phyloP scores from a whole-genome alignment of 2,113 vertebrate species.

The Etia nguti region DNA sequence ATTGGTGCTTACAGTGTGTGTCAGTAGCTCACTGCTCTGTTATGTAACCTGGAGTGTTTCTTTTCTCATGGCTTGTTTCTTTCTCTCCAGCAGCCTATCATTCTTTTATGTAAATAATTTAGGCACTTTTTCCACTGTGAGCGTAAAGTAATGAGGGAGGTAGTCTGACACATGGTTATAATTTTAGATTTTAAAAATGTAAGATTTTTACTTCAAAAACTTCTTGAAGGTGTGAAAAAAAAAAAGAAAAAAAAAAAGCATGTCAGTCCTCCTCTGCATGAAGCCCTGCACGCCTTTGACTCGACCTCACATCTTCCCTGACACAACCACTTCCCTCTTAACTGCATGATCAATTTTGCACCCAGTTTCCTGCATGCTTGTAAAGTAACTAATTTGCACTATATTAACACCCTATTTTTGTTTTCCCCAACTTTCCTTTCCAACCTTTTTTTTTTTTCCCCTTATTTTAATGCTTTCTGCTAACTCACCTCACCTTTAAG shows the following conservation, averaged over 20 bases:
- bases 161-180: neutral
- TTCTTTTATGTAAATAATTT: constrained; percentile 46
- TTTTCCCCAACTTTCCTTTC: constrained; percentile 2
- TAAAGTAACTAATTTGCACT: constrained; percentile 69
- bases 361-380: constrained; percentile 55
- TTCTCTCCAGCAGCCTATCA: constrained; percentile 1
- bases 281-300: constrained; percentile 45
- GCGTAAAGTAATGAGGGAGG: neutral
- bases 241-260: neutral
- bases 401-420: constrained; percentile 63
- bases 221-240: neutral
- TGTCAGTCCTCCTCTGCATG: constrained; percentile 13
- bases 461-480: constrained; percentile 61
- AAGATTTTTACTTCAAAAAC: neutral
- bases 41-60: constrained; percentile 41
- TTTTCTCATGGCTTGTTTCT: constrained; percentile 21
- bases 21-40: constrained; percentile 42
- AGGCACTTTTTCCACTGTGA: neutral
- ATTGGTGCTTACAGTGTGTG: constrained; percentile 49
- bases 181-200: neutral
- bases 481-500: constrained; percentile 79
- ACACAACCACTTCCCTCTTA: constrained; percentile 51
- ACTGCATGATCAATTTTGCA: constrained; percentile 65
- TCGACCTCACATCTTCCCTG: constrained; percentile 4
- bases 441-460: neutral